Conservation (phyloP, 2,797 vertebrate genomes). For the Clarias laeviceps region DNA sequence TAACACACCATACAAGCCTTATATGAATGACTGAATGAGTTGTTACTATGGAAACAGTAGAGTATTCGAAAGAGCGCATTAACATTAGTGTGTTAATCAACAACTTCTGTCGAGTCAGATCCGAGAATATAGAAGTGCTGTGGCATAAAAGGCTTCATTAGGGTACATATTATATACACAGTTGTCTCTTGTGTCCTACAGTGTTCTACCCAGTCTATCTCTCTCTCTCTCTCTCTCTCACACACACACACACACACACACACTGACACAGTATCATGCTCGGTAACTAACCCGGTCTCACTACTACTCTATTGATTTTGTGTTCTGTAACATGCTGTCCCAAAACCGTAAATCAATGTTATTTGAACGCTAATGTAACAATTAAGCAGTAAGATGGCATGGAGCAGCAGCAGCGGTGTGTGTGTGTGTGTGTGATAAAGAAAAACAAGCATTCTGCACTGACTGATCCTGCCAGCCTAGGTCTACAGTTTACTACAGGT, state of each 20-base stretch:
- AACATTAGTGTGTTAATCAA: not conserved
- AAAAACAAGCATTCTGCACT: constrained; percentile 28
- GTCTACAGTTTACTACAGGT: constrained; percentile 38
- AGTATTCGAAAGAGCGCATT: not conserved
- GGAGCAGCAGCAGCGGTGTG: not conserved
- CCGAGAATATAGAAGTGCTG: not conserved
- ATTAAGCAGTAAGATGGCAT: constrained; percentile 33
- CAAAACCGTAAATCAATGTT: constrained; percentile 41
- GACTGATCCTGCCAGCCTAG: constrained; percentile 35
- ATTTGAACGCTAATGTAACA: constrained; percentile 50
- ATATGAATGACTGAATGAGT: constrained; percentile 1
- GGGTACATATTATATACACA: not conserved
- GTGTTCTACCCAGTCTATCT: not conserved
- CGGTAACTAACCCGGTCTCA: constrained; percentile 23
- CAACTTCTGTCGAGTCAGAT: not conserved
- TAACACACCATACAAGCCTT: not conserved
- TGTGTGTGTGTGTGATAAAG: constrained; percentile 15
- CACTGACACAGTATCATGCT: constrained; percentile 15
- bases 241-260: not conserved
- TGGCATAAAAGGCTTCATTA: not conserved
- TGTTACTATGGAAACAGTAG: constrained; percentile 10
- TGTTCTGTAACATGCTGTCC: constrained; percentile 38
- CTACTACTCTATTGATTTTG: constrained; percentile 33
- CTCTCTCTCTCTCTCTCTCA: not conserved
- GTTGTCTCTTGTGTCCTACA: not conserved